A percentile compares a stretch with the other conserved stretches of the same genome.
Evolutionary conservation across 2,888 invertebrate genomes (phyloP).

Genomic region (Linnaemya tessellans): DNA sequence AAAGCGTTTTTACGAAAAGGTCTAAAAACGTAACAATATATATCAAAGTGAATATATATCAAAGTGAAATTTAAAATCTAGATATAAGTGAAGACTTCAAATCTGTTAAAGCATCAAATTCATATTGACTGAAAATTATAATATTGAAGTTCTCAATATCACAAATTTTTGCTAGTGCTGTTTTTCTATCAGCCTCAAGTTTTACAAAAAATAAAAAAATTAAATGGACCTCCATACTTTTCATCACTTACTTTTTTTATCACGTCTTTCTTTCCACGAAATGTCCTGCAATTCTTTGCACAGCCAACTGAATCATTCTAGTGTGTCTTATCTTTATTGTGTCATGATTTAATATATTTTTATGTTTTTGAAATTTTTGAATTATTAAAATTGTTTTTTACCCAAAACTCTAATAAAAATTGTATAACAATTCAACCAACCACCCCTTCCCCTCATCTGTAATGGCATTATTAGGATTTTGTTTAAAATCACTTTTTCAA

Average conservation of each 20-base stretch:
- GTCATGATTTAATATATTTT: constrained; percentile 70
- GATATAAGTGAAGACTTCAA: no score
- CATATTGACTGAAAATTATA: no score
- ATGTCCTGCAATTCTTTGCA: background rate
- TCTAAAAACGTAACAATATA: no score
- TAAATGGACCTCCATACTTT: no score
- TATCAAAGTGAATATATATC: no score
- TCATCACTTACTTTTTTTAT: constrained; percentile 79
- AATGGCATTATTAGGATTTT: constrained; percentile 47
- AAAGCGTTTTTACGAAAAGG: no score
- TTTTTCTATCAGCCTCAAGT: no score
- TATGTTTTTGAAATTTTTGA: constrained; percentile 71
- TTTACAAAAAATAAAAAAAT: no score
- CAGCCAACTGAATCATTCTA: background rate
- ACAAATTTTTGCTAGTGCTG: no score
- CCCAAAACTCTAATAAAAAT: constrained; percentile 45
- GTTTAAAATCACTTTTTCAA: constrained; percentile 60
- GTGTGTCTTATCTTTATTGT: constrained; percentile 67
- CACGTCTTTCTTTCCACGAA: constrained; percentile 52
- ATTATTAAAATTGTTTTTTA: constrained; percentile 72
- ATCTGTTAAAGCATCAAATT: no score
- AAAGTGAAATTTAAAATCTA: no score
- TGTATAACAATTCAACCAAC: constrained; percentile 22
- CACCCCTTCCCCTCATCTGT: background rate
- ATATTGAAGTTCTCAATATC: no score